phyloP scores from a whole-genome alignment of 1,140 invertebrate genomes.

The Macrobrachium nipponense region DNA sequence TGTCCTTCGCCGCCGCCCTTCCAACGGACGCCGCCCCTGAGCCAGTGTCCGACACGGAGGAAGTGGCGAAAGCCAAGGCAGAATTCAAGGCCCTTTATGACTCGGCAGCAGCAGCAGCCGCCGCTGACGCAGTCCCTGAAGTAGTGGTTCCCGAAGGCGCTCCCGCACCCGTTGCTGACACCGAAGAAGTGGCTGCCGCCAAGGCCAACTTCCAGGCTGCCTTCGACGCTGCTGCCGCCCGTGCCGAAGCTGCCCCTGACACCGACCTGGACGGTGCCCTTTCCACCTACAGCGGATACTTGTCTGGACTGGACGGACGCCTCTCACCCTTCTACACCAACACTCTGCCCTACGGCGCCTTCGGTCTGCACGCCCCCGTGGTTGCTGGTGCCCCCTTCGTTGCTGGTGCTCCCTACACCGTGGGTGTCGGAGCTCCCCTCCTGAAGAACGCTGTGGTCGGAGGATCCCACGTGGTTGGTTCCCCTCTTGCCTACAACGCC shows the following conservation, averaged over 20 bases:
- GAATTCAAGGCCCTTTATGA: slow-evolving; percentile 13
- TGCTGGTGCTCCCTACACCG: too few species aligned
- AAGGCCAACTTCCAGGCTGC: slow-evolving; percentile 51
- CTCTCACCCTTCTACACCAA: background rate
- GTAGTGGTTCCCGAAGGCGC: slow-evolving; percentile 38
- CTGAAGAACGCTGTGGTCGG: background rate
- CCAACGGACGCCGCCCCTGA: slow-evolving; percentile 22
- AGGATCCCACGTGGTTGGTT: too few species aligned
- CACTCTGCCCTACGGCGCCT: background rate
- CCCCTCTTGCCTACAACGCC: slow-evolving; percentile 10
- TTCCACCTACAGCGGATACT: background rate
- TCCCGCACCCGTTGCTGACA: slow-evolving; percentile 57
- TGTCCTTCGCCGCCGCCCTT: slow-evolving; percentile 46
- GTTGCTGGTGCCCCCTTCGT: background rate
- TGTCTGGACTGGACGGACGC: background rate
- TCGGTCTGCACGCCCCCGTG: background rate
- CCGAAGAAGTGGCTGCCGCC: slow-evolving; percentile 55
- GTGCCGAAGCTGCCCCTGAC: slow-evolving; percentile 58
- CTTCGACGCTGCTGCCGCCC: slow-evolving; percentile 24
- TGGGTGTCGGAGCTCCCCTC: background rate
- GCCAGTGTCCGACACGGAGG: background rate
- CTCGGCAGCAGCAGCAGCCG: background rate
- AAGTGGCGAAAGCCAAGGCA: background rate
- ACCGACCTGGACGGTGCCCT: slow-evolving; percentile 10
- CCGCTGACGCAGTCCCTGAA: slow-evolving; percentile 54